Percentiles rank a stretch among this genome's conserved stretches.
phyloP scores from a whole-genome alignment of 2,797 vertebrate species.

The Mus caroli region DNA sequence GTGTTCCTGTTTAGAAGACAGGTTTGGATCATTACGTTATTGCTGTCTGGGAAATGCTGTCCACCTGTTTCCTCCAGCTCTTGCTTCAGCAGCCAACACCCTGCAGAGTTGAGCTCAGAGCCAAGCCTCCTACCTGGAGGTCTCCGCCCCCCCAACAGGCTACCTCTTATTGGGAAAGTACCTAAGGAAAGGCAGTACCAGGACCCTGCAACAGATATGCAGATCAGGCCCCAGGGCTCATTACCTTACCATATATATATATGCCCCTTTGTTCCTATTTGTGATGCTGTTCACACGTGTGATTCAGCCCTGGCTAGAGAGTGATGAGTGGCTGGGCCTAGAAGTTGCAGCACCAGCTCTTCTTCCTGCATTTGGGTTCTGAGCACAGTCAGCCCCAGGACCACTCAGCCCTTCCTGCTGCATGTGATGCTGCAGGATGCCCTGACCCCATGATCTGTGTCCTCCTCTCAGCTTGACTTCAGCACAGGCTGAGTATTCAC shows the following conservation, averaged over 20 bases:
- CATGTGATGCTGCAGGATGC: slow-evolving; percentile 82
- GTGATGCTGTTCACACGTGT: neutral
- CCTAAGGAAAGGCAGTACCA: neutral
- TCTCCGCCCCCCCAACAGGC: neutral
- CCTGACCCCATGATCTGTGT: neutral
- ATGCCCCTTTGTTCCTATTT: neutral
- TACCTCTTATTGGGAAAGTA: neutral
- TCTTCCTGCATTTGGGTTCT: slow-evolving; percentile 73
- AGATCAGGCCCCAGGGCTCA: no score
- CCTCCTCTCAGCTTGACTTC: neutral
- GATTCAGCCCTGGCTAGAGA: neutral
- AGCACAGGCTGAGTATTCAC: neutral
- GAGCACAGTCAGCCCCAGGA: slow-evolving; percentile 82
- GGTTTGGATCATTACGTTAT: neutral
- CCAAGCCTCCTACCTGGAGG: neutral
- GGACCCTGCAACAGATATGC: neutral
- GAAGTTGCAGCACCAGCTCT: neutral
- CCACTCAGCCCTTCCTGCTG: slow-evolving; percentile 73
- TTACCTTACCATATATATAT: neutral
- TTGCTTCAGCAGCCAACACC: neutral
- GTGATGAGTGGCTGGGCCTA: neutral
- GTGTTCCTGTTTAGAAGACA: slow-evolving; percentile 21
- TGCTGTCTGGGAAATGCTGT: neutral
- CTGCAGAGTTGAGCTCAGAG: neutral
- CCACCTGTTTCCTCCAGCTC: neutral